These are phyloP conservation scores for Adelosebastes latens DNA, from an alignment of 2,797 vertebrate species.

Conservation along the genomic window DNA sequence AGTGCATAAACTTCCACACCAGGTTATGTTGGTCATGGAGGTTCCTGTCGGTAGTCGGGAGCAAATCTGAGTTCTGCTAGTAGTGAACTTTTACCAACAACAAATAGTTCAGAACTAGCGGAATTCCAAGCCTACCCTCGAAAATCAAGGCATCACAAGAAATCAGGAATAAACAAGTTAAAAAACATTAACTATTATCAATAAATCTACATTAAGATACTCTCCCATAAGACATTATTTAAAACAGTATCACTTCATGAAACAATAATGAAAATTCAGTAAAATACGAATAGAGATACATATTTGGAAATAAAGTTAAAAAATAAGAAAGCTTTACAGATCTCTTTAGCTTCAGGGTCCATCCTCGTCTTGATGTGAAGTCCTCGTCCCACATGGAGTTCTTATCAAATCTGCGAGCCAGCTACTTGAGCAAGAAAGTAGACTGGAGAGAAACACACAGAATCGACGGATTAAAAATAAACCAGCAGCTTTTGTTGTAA, in stretches of 20 bases:
- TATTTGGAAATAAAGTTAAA: background rate
- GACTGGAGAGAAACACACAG: slow-evolving; percentile 25
- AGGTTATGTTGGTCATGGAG: slow-evolving; percentile 9
- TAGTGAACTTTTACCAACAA: slow-evolving; percentile 86
- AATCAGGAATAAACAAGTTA: background rate
- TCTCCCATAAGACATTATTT: background rate
- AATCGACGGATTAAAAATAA: slow-evolving; percentile 66
- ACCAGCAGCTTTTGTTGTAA: slow-evolving; percentile 65
- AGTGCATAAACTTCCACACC: background rate
- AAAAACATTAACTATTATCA: background rate
- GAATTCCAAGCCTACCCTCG: slow-evolving; percentile 86
- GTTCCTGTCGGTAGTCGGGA: slow-evolving; percentile 67
- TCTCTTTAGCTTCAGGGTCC: slow-evolving; percentile 19
- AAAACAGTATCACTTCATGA: background rate
- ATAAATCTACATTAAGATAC: background rate
- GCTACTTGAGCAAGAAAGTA: slow-evolving; percentile 8
- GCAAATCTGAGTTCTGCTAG: slow-evolving; percentile 87
- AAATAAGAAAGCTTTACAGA: slow-evolving; percentile 28
- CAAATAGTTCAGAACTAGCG: slow-evolving; percentile 87
- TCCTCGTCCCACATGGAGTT: slow-evolving; percentile 19
- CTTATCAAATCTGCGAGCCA: slow-evolving; percentile 15
- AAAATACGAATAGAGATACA: background rate
- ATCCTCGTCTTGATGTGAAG: slow-evolving; percentile 41
- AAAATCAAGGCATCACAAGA: slow-evolving; percentile 51
- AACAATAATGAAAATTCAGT: too few species aligned